A percentile compares a stretch with the other conserved stretches of the same genome.
phyloP scores from a whole-genome alignment of 1,140 invertebrate species.

The Drosophila murphyi region DNA sequence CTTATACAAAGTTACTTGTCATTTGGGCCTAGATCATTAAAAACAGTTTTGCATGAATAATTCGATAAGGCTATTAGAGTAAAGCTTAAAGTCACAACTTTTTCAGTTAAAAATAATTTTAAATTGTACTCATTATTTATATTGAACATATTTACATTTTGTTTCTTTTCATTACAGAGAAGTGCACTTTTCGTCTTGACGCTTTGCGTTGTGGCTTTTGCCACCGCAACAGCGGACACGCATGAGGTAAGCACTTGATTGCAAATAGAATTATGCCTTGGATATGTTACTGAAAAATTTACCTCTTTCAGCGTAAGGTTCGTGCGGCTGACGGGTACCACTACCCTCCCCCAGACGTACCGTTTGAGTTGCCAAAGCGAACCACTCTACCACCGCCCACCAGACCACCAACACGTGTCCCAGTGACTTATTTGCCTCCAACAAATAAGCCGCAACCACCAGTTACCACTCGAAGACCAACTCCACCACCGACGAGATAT shows the following conservation, averaged over 20 bases:
- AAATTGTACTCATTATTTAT: conserved; percentile 6
- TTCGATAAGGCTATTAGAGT: conserved; percentile 66
- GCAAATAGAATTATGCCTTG: neutral
- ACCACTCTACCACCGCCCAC: conserved; percentile 57
- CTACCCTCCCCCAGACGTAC: conserved; percentile 70
- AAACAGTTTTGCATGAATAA: conserved; percentile 58
- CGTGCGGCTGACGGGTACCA: conserved; percentile 74
- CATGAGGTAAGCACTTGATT: conserved; percentile 72
- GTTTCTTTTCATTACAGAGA: conserved; percentile 62
- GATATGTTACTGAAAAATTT: neutral
- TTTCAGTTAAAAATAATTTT: conserved; percentile 31
- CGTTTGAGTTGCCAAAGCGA: conserved; percentile 68
- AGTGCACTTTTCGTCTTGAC: conserved; percentile 79
- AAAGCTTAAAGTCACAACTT: conserved; percentile 33
- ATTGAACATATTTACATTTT: conserved; percentile 17
- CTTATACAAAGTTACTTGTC: conserved; percentile 19
- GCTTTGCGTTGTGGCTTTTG: conserved; percentile 77
- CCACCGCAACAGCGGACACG: conserved; percentile 67
- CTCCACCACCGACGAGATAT: conserved; percentile 16
- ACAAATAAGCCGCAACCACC: conserved; percentile 36
- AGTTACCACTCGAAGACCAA: conserved; percentile 37
- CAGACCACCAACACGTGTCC: conserved; percentile 48
- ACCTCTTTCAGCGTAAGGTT: conserved; percentile 60
- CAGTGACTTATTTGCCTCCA: conserved; percentile 38
- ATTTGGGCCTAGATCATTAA: conserved; percentile 68